Evolutionary conservation across 2,888 invertebrate species (phyloP).

Genomic region (Meta bourneti): DNA sequence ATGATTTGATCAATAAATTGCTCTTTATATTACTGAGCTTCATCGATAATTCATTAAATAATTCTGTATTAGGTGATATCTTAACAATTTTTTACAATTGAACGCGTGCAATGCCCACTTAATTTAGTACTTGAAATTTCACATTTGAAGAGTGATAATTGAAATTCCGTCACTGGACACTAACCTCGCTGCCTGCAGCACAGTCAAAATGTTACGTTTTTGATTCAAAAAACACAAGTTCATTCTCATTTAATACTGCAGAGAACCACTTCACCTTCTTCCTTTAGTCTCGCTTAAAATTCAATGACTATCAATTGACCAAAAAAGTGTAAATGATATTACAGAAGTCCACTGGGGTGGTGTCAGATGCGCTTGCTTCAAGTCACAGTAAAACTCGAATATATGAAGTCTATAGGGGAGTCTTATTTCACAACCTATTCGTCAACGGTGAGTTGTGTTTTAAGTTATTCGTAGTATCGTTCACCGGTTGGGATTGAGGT

Average conservation of each 20-base stretch:
- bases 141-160: background rate
- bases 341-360: no score
- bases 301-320: background rate
- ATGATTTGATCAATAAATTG: no score
- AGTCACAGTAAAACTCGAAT: background rate
- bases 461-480: constrained; percentile 39
- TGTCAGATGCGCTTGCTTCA: background rate
- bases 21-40: no score
- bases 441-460: constrained; percentile 36
- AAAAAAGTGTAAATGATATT: background rate
- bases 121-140: no score
- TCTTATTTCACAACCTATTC: constrained; percentile 43
- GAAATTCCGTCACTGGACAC: background rate
- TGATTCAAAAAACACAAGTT: constrained; percentile 5
- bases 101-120: no score
- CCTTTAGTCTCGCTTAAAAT: background rate
- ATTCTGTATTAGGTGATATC: no score
- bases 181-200: background rate
- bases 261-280: background rate
- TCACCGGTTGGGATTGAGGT: background rate
- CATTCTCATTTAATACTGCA: constrained; percentile 10
- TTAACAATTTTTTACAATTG: no score
- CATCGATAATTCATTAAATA: no score
- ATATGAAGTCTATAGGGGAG: background rate
- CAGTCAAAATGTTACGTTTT: background rate